phyloP scores from a whole-genome alignment of 2,888 invertebrate species.

The Cataglyphis altisquamis region DNA sequence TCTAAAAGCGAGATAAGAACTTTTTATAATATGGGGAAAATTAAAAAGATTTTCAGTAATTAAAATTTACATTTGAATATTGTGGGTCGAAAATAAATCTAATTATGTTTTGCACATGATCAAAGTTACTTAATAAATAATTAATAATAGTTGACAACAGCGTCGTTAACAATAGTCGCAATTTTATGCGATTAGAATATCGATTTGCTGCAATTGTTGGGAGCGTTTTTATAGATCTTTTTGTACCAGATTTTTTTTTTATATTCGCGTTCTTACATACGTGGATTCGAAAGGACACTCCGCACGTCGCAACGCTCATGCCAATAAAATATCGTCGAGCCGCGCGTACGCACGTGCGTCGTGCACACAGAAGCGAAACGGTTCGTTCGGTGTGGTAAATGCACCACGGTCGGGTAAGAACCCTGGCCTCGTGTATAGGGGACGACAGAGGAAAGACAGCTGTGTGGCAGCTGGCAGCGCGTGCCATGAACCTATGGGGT shows the following conservation, averaged over 20 bases:
- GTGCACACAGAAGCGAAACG: slow-evolving; percentile 59
- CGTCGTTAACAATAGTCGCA: neutral
- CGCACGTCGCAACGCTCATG: slow-evolving; percentile 33
- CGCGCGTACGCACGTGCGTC: slow-evolving; percentile 60
- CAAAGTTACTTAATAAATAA: neutral
- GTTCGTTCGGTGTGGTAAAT: slow-evolving; percentile 78
- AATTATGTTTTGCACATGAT: neutral
- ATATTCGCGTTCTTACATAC: slow-evolving; percentile 24
- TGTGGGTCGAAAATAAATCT: neutral
- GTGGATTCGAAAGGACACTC: slow-evolving; percentile 3
- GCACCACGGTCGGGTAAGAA: slow-evolving; percentile 79
- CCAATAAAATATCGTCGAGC: slow-evolving; percentile 56
- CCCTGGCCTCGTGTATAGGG: slow-evolving; percentile 70
- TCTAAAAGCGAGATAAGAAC: neutral
- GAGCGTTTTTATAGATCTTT: neutral
- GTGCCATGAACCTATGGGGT: slow-evolving; percentile 86
- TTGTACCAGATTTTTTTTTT: neutral
- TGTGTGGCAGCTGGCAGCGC: slow-evolving; percentile 86
- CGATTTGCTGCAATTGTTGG: neutral
- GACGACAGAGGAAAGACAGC: slow-evolving; percentile 83
- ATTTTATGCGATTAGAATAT: neutral
- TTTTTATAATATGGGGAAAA: neutral
- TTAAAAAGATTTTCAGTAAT: neutral
- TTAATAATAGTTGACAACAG: neutral
- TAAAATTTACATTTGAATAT: neutral